Evolutionary conservation across 2,888 invertebrate genomes (phyloP), one percentile per base, ranked within the genome.

Genomic region (Chymomyza procnemis): DNA sequence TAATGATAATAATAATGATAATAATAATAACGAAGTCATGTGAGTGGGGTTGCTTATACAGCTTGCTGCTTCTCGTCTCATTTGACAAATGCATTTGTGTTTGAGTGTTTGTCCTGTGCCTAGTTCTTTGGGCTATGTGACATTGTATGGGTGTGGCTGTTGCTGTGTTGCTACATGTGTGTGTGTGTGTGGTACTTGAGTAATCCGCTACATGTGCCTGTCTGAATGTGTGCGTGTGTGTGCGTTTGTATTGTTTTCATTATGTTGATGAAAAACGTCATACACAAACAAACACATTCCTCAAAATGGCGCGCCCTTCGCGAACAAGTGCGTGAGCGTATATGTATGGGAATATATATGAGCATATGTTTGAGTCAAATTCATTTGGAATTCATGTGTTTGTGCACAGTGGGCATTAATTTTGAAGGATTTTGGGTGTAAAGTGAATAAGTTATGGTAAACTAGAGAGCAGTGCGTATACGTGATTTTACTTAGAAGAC

Each of bases 191-290:
- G 48, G n/a, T n/a, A n/a, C n/a, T n/a, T n/a, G 26, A 26, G 26
- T 26, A 26, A 26, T 26, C 26, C 26, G 26, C 26, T 8, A 26
- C 26, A 26, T 56, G 47, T 50, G n/a, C n/a, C n/a, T n/a, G n/a
- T n/a, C n/a, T n/a, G n/a, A n/a, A n/a, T n/a, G 34, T 30, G 41
- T 59, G 34, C 12, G 12, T 12, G 12, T 41, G 22, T 22, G 19
- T 48, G 26, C 71, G 55, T 54, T 19, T 47, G 62, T 50, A 73
- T 71, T 62, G 63, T 68, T 69, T 77, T 79, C 78, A 79, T 79
- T 81, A 76, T 81, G 79, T 68, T 77, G 82, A 77, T 74, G 70
- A 74, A 67, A 61, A 62, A 61, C 48, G 34, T 41, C 34, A 2
- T 12, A 41, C 12, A 41, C 34, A 41, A 12, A 41, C 34, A 41